Evolutionary conservation across 2,888 invertebrate species (phyloP), one percentile per base, ranked within the genome.

Genomic region (Prosapia bicincta): DNA sequence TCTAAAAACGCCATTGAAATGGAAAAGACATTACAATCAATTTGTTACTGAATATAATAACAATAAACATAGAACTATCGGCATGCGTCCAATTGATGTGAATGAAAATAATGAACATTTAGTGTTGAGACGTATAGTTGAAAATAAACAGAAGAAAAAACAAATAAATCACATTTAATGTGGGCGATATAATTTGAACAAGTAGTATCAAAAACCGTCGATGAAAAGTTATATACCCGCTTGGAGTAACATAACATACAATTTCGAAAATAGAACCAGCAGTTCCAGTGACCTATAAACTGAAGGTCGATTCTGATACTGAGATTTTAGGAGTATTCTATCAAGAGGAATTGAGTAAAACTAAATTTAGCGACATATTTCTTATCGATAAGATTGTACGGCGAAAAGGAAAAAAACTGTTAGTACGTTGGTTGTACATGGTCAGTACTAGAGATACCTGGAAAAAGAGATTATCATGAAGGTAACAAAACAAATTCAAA

Each of bases 221-320:
- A 28, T 10, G 15, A 74, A 74, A 30, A 69, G 74, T 32, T 74
- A 74, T 32, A 25, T 32, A 38, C 74, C 74, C 0, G 69, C 38
- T 26, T 74, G 74, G 74, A 74, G 30, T n/a, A 74, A 74, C 43
- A 38, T 69, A 24, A 20, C 69, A 10, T 74, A 30, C 26, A 74
- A 26, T 74, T 26, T 32, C 10, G 20, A n/a, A n/a, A 68, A 20
- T 74, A 69, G 15, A 32, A 26, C 54, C 24, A 10, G 24, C 71
- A 25, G 26, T 54, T 20, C n/a, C n/a, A n/a, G n/a, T n/a, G n/a
- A n/a, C n/a, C n/a, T n/a, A n/a, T n/a, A n/a, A n/a, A n/a, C n/a
- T 74, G 24, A 24, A 68, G 25, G 74, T 69, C 26, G 13, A 26
- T 13, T 20, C 38, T 3, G 69, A 43, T 25, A 43, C 68, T 13